Evolutionary conservation across 1,140 invertebrate species (phyloP).

Genomic region (Diorhabda elongata): DNA sequence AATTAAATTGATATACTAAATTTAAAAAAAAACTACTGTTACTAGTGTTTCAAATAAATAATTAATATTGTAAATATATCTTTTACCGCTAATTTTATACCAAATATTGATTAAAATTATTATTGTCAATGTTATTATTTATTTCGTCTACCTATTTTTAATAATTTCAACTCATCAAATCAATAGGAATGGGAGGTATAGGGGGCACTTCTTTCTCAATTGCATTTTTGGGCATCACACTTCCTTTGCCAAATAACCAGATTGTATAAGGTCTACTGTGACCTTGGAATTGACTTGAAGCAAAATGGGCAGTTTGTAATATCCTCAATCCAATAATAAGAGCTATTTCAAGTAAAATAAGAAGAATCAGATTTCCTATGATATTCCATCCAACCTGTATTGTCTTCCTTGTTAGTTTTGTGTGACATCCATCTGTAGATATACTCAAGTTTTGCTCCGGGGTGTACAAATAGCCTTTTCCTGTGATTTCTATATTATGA

Average conservation of each 20-base stretch:
- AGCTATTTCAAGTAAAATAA: constrained; percentile 24
- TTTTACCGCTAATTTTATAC: no score
- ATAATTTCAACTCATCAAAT: constrained; percentile 4
- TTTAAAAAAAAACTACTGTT: neutral
- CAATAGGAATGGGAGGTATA: constrained; percentile 15
- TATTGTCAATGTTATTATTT: no score
- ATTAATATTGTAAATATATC: no score
- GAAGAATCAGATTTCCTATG: constrained; percentile 33
- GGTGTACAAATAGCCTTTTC: constrained; percentile 36
- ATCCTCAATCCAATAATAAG: constrained; percentile 31
- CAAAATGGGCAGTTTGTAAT: constrained; percentile 37
- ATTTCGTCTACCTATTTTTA: neutral
- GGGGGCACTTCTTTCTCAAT: constrained; percentile 14
- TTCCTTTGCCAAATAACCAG: constrained; percentile 35
- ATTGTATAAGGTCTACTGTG: constrained; percentile 31
- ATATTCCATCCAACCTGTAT: constrained; percentile 34
- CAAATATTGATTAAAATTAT: no score
- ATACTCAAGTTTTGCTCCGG: constrained; percentile 42
- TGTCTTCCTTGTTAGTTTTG: constrained; percentile 33
- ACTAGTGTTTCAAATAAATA: neutral
- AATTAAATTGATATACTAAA: neutral
- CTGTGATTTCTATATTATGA: constrained; percentile 39
- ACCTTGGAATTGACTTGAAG: constrained; percentile 27
- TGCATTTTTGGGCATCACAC: constrained; percentile 17
- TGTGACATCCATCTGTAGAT: constrained; percentile 38